Conservation (phyloP, 2,113 vertebrate genomes). For the Nycticorax nycticorax region DNA sequence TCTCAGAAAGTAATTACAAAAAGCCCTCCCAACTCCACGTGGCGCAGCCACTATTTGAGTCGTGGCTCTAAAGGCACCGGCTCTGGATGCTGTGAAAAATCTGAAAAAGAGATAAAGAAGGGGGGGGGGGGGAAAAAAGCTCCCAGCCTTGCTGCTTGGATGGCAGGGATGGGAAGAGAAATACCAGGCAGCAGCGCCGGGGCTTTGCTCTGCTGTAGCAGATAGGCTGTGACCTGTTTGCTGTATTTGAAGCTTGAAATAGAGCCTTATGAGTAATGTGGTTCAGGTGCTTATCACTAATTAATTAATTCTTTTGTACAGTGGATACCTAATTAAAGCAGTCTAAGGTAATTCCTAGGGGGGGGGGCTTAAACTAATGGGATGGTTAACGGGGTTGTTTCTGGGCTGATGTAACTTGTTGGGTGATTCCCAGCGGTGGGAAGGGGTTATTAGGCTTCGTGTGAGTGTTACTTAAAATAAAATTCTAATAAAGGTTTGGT, state of each 20-base stretch:
- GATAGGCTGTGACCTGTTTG: constrained; percentile 41
- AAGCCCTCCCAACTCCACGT: background rate
- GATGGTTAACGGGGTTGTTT: background rate
- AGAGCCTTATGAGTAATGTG: constrained; percentile 46
- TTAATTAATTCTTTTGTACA: constrained; percentile 73
- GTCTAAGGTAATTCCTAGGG: constrained; percentile 19
- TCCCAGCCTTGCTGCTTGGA: background rate
- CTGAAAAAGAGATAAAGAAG: background rate
- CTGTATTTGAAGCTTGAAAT: constrained; percentile 65
- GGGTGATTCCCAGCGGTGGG: background rate
- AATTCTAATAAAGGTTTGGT: background rate
- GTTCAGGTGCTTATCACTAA: constrained; percentile 65
- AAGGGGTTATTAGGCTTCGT: background rate
- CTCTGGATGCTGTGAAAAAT: background rate
- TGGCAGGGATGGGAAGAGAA: background rate
- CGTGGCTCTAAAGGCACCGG: background rate
- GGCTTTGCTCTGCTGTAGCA: background rate
- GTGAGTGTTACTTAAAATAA: constrained; percentile 55
- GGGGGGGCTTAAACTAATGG: background rate
- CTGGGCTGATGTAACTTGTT: background rate
- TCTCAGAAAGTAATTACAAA: background rate
- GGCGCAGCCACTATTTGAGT: accelerated
- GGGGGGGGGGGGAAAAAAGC: too few species aligned
- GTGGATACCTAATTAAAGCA: constrained; percentile 72
- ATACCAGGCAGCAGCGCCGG: background rate